Evolutionary conservation across 2,113 vertebrate genomes (phyloP), one percentile per base, ranked within the genome.

Genomic region (Probosciger aterrimus): DNA sequence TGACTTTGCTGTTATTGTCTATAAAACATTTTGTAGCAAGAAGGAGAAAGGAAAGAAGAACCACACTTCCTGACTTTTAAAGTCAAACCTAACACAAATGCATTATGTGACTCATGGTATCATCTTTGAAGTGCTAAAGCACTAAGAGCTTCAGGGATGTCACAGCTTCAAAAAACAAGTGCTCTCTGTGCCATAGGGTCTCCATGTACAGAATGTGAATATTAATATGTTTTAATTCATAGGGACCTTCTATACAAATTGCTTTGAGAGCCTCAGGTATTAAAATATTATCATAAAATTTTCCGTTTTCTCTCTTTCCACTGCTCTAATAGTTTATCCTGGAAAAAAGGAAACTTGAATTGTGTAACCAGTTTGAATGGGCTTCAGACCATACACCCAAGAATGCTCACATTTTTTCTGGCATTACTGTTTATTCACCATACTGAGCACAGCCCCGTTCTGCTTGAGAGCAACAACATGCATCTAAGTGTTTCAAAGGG

Each of bases 301-400:
- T 69, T 46, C 39, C 30, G 39, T 82, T 70, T 6, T 75, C 23
- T 86, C 28, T 46, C 37, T 82, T 81, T 92, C 28, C 4, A 10
- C 33, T 18, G 85, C 35, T 82, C 16, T 60, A 64, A 17, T 39
- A 68, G 7, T 14, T 4, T 68, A 23, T 57, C 15, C 44, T 76
- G 52, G 30, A 57, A 64, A 59, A 59, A 78, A 82, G 39, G 31
- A 52, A 76, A 76, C 27, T 39, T 43, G 25, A 57, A 43, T 46
- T 75, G 18, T 50, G 14, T 68, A 87, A 59, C 13, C 20, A 39
- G 9, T 69, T 90, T 41, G 68, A 69, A 18, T 69, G n/a, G 55
- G 31, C 62, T 92, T 87, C 83, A 87, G 65, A 44, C 11, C 0
- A 0, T 33, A n/a, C 0, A 0, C 11, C 19, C 10, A 4, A 33